A percentile compares a stretch with the other conserved stretches of the same genome.
Conservation (phyloP, 2,888 invertebrate genomes). For the Horisme vitalbata region DNA sequence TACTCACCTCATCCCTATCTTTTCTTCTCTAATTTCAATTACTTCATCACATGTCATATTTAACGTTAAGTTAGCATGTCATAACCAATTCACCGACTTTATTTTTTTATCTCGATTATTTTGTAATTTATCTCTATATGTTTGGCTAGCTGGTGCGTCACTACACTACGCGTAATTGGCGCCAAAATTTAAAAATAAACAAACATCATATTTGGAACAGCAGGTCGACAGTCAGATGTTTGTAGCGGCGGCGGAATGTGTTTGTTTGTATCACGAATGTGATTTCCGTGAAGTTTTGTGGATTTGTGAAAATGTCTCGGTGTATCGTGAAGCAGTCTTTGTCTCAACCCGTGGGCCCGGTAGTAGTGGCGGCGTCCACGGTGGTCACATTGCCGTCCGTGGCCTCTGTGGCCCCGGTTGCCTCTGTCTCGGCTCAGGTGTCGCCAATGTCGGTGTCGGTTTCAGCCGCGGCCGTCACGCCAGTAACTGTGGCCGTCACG, state of each 20-base stretch:
- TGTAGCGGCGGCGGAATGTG: slow-evolving; percentile 55
- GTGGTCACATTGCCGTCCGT: slow-evolving; percentile 25
- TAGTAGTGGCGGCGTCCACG: slow-evolving; percentile 32
- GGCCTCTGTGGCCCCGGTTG: slow-evolving; percentile 31
- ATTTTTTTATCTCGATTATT: slow-evolving; percentile 8
- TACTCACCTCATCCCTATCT: slow-evolving; percentile 2
- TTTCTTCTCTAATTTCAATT: slow-evolving; percentile 7
- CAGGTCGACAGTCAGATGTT: slow-evolving; percentile 76
- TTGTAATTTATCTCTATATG: slow-evolving; percentile 36
- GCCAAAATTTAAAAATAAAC: slow-evolving; percentile 82
- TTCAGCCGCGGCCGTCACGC: slow-evolving; percentile 36
- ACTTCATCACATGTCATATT: neutral
- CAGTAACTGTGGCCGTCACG: slow-evolving; percentile 45
- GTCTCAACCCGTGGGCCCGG: slow-evolving; percentile 50
- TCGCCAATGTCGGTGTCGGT: slow-evolving; percentile 35
- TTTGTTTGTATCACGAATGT: slow-evolving; percentile 47
- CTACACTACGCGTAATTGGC: slow-evolving; percentile 62
- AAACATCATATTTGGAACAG: slow-evolving; percentile 77
- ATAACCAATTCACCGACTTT: neutral
- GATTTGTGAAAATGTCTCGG: slow-evolving; percentile 62
- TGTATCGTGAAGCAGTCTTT: slow-evolving; percentile 77
- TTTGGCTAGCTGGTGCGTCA: slow-evolving; percentile 58
- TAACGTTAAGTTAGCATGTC: neutral
- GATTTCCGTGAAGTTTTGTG: slow-evolving; percentile 42
- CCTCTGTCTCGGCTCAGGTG: slow-evolving; percentile 30